Conservation (phyloP, 2,888 invertebrate species). For the Deilephila elpenor region DNA sequence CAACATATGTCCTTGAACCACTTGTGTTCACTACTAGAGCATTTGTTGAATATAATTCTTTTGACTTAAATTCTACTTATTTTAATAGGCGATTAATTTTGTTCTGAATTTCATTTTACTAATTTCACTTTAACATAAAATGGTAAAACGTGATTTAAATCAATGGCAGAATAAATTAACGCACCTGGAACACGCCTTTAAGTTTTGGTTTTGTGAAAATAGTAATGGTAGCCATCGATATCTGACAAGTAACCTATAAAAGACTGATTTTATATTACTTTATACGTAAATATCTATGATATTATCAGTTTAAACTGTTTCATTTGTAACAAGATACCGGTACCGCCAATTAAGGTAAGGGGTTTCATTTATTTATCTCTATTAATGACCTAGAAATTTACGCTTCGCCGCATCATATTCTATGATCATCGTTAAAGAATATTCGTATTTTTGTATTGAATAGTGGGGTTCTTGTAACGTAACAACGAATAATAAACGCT, state of each 20-base stretch:
- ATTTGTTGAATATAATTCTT: not conserved
- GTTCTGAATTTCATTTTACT: not conserved
- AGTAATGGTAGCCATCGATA: conserved; percentile 37
- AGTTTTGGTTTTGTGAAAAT: not conserved
- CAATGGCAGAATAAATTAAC: not conserved
- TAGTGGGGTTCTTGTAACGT: not conserved
- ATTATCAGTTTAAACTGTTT: conserved; percentile 29
- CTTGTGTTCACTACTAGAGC: too few species aligned
- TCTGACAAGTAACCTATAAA: conserved; percentile 69
- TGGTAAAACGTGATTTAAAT: not conserved
- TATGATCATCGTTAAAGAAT: conserved; percentile 2
- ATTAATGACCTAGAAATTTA: not conserved
- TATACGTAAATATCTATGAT: conserved; percentile 50
- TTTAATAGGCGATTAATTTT: not conserved
- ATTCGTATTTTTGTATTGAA: not conserved
- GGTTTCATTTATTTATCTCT: not conserved
- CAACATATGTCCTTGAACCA: too few species aligned
- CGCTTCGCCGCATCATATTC: conserved; percentile 7
- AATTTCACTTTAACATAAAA: not conserved
- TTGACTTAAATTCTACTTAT: not conserved
- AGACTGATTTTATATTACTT: conserved; percentile 72
- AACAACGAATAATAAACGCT: not conserved
- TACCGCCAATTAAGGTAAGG: conserved; percentile 16
- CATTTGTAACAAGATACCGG: not conserved
- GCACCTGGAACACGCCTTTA: not conserved